Evolutionary conservation across 2,888 invertebrate genomes (phyloP).

Genomic region (Eupithecia centaureata): DNA sequence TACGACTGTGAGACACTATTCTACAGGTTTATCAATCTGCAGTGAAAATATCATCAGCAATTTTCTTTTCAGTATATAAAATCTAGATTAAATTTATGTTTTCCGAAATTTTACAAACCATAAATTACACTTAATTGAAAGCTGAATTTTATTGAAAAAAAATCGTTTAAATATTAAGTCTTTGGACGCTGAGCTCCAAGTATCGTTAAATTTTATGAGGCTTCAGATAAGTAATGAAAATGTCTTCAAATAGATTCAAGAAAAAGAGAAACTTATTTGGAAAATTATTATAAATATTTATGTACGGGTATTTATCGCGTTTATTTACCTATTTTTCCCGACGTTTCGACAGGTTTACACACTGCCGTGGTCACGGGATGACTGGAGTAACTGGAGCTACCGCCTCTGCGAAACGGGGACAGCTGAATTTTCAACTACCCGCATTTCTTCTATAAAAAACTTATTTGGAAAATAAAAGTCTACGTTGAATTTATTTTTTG

Average conservation of each 20-base stretch:
- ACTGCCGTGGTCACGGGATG: too few species aligned
- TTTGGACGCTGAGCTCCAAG: slow-evolving; percentile 17
- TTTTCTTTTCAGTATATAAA: background rate
- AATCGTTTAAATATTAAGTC: slow-evolving; percentile 15
- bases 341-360: too few species aligned
- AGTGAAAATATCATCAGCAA: background rate
- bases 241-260: background rate
- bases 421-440: too few species aligned
- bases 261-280: background rate
- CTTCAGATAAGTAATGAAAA: slow-evolving; percentile 21
- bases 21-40: background rate
- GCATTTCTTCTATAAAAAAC: too few species aligned
- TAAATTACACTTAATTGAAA: slow-evolving; percentile 4
- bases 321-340: too few species aligned
- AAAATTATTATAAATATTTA: too few species aligned
- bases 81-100: slow-evolving; percentile 5
- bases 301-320: too few species aligned
- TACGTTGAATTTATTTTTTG: background rate
- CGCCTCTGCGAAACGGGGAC: too few species aligned
- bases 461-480: background rate
- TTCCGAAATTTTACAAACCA: slow-evolving; percentile 9
- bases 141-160: slow-evolving; percentile 21
- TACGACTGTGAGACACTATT: background rate
- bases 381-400: too few species aligned
- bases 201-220: slow-evolving; percentile 27